Evolutionary conservation across 2,888 invertebrate genomes (phyloP), one percentile per base, ranked within the genome.

Genomic region (Tenthredo amoena): DNA sequence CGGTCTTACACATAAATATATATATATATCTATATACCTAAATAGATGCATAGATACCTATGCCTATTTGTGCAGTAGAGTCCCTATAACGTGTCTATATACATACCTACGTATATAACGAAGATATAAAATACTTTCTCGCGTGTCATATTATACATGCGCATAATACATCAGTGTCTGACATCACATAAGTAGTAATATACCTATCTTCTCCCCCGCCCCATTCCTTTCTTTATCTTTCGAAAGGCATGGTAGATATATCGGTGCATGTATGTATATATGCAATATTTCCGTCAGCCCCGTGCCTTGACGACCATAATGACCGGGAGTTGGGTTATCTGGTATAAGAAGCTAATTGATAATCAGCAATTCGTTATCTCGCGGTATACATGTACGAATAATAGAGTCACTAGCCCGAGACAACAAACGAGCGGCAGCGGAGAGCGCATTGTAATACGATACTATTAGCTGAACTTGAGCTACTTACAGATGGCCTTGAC

Each of bases 401-500:
- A 43, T 43, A 21, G 72, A 58, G 62, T 50, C 62, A 81, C 21
- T 37, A 62, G 50, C 50, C 47, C 55, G 50, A 31, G 62, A 68
- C 68, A 50, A 68, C 34, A 77, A 81, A 81, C 37, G 43, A 83
- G n/a, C n/a, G 3, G 62, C 18, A 34, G 62, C 18, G n/a, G 18
- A 50, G 26, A 43, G 86, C 86, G 88, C 89, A 90, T 91, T 89
- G 91, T 90, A 90, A 91, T 90, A 90, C 91, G 90, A 91, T 90
- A 90, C 88, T 87, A 89, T 89, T 89, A 90, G 88, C 88, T 91
- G 92, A 91, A 92, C 92, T 92, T 92, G 92, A 92, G 91, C 92
- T 90, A 92, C 91, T 92, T 92, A 91, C 89, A 90, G 89, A 89
- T 90, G 92, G 91, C 92, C 92, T 92, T 92, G 92, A 89, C 89